Conservation (phyloP, 1,140 invertebrate genomes). For the Aphelinus certus region DNA sequence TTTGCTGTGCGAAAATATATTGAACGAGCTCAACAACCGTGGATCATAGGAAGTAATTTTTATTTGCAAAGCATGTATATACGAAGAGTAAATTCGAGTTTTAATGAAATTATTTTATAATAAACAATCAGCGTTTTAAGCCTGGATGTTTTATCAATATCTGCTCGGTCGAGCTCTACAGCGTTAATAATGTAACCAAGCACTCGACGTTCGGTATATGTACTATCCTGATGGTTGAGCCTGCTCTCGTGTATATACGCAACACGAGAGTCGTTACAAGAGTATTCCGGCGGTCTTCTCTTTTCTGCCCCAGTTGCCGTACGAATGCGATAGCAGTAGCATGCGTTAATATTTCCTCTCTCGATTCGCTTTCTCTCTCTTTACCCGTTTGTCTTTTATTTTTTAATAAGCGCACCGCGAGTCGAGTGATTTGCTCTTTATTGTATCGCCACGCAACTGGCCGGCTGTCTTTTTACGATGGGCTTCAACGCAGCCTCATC, state of each 20-base stretch:
- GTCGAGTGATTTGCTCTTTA: constrained; percentile 1
- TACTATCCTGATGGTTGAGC: not conserved
- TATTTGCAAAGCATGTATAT: too few relatives aligned
- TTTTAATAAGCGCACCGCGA: constrained; percentile 7
- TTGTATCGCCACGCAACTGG: constrained; percentile 3
- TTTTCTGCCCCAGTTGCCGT: not conserved
- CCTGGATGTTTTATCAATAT: too few relatives aligned
- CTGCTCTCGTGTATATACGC: not conserved
- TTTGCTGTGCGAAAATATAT: too few relatives aligned
- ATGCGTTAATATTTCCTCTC: not conserved
- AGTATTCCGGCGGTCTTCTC: not conserved
- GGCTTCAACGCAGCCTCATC: too few relatives aligned
- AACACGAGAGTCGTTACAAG: constrained; percentile 4
- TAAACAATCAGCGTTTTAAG: too few relatives aligned
- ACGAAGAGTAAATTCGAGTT: too few relatives aligned
- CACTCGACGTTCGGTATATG: not conserved
- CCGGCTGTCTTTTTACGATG: constrained; percentile 13
- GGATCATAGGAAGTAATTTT: too few relatives aligned
- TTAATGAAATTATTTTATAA: too few relatives aligned
- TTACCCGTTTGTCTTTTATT: too few relatives aligned
- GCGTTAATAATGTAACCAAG: constrained; percentile 11
- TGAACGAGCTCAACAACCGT: too few relatives aligned
- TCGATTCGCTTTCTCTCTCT: not conserved
- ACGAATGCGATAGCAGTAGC: not conserved
- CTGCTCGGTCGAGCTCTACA: not conserved